phyloP scores from a whole-genome alignment of 2,888 invertebrate species.

The Micropterix aruncella region DNA sequence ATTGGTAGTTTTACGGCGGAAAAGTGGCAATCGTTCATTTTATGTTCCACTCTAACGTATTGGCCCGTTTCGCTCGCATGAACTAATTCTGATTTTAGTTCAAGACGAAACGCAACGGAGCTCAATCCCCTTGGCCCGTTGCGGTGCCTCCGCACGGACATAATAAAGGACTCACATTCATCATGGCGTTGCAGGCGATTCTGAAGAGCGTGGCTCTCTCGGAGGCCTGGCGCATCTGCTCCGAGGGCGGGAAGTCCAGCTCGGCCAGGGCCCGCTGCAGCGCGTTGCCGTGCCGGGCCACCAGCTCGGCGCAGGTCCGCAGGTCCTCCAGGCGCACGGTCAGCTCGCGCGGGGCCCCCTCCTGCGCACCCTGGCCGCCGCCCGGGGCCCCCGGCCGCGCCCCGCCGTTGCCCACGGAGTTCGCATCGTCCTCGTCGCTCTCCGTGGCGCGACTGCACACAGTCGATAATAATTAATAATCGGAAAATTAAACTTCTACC shows the following conservation, averaged over 20 bases:
- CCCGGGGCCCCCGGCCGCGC: conserved; percentile 34
- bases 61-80: no score
- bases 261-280: conserved; percentile 70
- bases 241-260: conserved; percentile 56
- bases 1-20: no score
- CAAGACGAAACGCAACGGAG: no score
- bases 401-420: conserved; percentile 32
- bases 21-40: no score
- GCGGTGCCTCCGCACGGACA: no score
- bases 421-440: conserved; percentile 62
- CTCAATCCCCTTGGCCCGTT: no score
- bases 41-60: no score
- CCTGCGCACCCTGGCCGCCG: conserved; percentile 35
- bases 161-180: conserved; percentile 60
- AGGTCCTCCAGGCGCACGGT: conserved; percentile 76
- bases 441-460: conserved; percentile 50
- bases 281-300: conserved; percentile 75
- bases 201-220: conserved; percentile 92
- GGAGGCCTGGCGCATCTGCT: conserved; percentile 76
- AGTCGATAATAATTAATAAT: conserved; percentile 3
- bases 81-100: no score
- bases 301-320: conserved; percentile 82
- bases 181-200: conserved; percentile 93
- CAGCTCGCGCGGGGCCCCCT: conserved; percentile 55
- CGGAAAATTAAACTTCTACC: no score